Evolutionary conservation across 2,113 vertebrate genomes (phyloP).

Genomic region (Hydrochoerus hydrochaeris): DNA sequence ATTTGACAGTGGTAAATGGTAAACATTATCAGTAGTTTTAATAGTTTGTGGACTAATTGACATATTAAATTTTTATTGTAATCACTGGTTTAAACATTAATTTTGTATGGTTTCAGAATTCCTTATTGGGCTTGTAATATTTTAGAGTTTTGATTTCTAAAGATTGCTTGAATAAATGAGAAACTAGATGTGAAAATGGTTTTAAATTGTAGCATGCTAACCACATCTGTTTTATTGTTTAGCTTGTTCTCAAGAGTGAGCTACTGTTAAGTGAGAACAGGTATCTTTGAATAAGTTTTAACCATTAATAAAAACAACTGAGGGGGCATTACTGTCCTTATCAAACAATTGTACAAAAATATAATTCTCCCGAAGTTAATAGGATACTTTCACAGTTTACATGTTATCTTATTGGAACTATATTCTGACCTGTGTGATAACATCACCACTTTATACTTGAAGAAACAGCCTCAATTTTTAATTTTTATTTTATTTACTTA

Average conservation of each 20-base stretch:
- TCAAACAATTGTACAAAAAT: constrained; percentile 7
- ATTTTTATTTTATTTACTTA: constrained; percentile 28
- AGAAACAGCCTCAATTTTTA: constrained; percentile 1
- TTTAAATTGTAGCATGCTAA: constrained; percentile 44
- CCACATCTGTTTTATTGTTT: constrained; percentile 26
- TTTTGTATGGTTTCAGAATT: constrained; percentile 26
- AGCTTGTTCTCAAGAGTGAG: background rate
- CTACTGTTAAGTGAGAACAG: background rate
- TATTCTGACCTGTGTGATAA: background rate
- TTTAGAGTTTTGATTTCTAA: constrained; percentile 39
- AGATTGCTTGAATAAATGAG: constrained; percentile 39
- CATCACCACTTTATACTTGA: constrained; percentile 21
- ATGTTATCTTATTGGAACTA: constrained; percentile 16
- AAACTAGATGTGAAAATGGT: constrained; percentile 26
- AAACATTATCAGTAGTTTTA: constrained; percentile 20
- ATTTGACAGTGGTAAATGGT: background rate
- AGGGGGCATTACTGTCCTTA: background rate
- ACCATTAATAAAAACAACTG: background rate
- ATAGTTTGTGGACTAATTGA: constrained; percentile 28
- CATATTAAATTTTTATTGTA: constrained; percentile 27
- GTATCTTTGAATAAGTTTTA: constrained; percentile 35
- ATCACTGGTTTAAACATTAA: constrained; percentile 11
- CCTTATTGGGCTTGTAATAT: background rate
- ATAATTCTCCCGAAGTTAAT: background rate
- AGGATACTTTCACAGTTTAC: background rate